phyloP scores from a whole-genome alignment of 2,113 vertebrate species.

The Ophthalmolycus amberensis region DNA sequence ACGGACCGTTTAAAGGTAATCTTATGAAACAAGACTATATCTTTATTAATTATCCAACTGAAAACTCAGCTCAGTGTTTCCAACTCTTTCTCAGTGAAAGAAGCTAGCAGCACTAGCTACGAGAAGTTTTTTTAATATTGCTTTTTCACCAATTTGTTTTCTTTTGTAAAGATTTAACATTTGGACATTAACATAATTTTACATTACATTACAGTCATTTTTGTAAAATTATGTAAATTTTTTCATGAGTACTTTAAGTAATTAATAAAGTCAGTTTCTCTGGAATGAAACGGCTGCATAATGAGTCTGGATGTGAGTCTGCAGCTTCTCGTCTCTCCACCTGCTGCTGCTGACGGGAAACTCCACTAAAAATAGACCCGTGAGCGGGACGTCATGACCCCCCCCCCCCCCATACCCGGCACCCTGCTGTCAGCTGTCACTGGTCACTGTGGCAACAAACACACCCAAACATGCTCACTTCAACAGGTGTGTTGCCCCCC shows the following conservation, averaged over 20 bases:
- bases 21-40: too few relatives aligned
- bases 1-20: too few relatives aligned
- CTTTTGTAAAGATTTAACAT: not conserved
- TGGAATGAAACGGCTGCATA: not conserved
- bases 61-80: too few relatives aligned
- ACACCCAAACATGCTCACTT: not conserved
- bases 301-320: not conserved
- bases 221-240: too few relatives aligned
- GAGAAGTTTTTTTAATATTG: not conserved
- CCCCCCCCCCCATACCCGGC: not conserved
- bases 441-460: conserved; percentile 20
- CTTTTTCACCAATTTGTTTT: too few relatives aligned
- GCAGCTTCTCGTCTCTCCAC: not conserved
- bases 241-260: not conserved
- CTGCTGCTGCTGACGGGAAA: not conserved
- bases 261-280: not conserved
- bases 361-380: conserved; percentile 31
- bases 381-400: not conserved
- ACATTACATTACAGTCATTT: too few relatives aligned
- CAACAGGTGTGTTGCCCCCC: not conserved
- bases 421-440: conserved; percentile 39
- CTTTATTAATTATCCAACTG: too few relatives aligned
- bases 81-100: too few relatives aligned
- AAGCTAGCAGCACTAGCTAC: too few relatives aligned
- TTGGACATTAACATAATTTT: not conserved